Evolutionary conservation across 2,888 invertebrate genomes (phyloP).

Genomic region (Drymonia ruficornis): DNA sequence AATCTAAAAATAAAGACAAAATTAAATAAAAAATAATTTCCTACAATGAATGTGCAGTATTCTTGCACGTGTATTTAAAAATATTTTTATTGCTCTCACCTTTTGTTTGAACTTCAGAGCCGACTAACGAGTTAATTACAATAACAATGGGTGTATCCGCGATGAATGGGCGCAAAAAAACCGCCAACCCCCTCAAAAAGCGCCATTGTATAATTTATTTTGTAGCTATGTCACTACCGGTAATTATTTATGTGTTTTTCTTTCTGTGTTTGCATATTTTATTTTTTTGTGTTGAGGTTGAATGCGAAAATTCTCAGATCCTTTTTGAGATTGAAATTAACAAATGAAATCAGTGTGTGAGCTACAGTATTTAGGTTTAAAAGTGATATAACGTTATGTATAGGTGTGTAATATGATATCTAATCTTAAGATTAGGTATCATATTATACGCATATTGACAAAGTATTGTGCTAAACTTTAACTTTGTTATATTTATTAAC

Average conservation of each 20-base stretch:
- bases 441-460: too few species aligned
- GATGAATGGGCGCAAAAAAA: slow-evolving; percentile 53
- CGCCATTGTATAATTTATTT: slow-evolving; percentile 63
- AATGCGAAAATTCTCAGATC: not conserved
- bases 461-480: too few species aligned
- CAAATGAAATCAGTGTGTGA: not conserved
- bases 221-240: slow-evolving; percentile 53
- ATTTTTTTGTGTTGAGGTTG: not conserved
- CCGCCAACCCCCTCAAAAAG: slow-evolving; percentile 49
- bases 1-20: too few species aligned
- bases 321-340: not conserved
- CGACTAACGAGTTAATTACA: slow-evolving; percentile 70
- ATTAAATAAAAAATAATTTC: not conserved
- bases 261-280: slow-evolving; percentile 36
- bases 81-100: slow-evolving; percentile 13
- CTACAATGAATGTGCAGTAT: not conserved
- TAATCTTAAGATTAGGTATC: too few species aligned
- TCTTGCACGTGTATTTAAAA: not conserved
- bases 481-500: too few species aligned
- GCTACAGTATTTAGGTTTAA: not conserved
- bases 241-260: slow-evolving; percentile 47
- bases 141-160: slow-evolving; percentile 62
- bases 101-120: slow-evolving; percentile 42
- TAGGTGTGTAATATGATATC: too few species aligned
- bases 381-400: too few species aligned